phyloP scores from a whole-genome alignment of 2,797 vertebrate genomes.

The Enteromius unitaeniatus region DNA sequence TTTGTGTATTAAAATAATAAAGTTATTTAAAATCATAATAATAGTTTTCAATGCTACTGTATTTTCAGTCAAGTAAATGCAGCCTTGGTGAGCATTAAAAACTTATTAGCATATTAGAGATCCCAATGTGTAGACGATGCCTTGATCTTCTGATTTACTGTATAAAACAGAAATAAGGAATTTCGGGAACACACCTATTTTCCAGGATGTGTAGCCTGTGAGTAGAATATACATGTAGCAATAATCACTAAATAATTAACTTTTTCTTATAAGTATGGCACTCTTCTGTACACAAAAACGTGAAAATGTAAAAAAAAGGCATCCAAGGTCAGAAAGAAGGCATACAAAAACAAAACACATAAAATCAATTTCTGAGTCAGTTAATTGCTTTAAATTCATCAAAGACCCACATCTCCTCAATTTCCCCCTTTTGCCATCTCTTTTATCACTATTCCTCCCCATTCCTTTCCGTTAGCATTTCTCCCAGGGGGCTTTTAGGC shows the following conservation, averaged over 20 bases:
- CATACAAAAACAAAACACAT: conserved; percentile 9
- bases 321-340: conserved; percentile 42
- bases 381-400: conserved; percentile 56
- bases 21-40: background rate
- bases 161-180: background rate
- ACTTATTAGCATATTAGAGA: background rate
- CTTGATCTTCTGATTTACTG: background rate
- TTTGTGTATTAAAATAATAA: too few relatives aligned
- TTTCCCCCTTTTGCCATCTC: conserved; percentile 19
- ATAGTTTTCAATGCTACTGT: background rate
- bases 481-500: conserved; percentile 63
- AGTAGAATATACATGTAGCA: too few relatives aligned
- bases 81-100: background rate
- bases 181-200: background rate
- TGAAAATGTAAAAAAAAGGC: conserved; percentile 1
- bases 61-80: background rate
- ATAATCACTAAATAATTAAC: background rate
- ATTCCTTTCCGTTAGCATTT: conserved; percentile 59
- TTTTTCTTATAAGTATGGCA: background rate
- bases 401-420: conserved; percentile 22
- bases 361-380: conserved; percentile 47
- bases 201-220: background rate
- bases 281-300: background rate
- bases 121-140: background rate
- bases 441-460: conserved; percentile 32